Conservation (phyloP, 2,888 invertebrate species). For the Tachystola acroxantha region DNA sequence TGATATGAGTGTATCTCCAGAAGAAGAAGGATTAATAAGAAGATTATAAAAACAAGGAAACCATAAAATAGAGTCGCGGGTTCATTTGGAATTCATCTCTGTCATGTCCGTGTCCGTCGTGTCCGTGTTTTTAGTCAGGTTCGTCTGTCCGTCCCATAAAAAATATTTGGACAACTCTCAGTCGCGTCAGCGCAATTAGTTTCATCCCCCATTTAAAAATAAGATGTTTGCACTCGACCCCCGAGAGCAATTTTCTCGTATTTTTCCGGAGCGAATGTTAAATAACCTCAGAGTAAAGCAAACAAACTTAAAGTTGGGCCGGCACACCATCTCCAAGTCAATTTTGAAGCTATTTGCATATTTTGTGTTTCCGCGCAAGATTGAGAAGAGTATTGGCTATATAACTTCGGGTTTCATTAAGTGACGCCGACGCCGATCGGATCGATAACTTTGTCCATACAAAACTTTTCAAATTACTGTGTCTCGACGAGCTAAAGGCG, state of each 20-base stretch:
- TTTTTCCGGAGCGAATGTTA: slow-evolving; percentile 12
- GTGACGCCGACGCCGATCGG: slow-evolving; percentile 4
- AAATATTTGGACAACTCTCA: too few relatives aligned
- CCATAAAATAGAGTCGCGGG: too few relatives aligned
- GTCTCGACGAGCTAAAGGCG: slow-evolving; percentile 5
- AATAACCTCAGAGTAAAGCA: slow-evolving; percentile 15
- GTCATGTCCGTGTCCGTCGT: too few relatives aligned
- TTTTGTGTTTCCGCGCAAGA: slow-evolving; percentile 44
- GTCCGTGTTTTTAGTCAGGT: too few relatives aligned
- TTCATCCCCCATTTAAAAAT: too few relatives aligned
- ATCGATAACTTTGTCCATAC: slow-evolving; percentile 13
- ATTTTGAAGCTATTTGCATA: slow-evolving; percentile 61
- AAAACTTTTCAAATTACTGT: slow-evolving; percentile 17
- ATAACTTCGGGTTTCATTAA: slow-evolving; percentile 13
- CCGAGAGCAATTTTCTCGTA: slow-evolving; percentile 3
- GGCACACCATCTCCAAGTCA: slow-evolving; percentile 39
- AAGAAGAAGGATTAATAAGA: too few relatives aligned
- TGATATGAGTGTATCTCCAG: too few relatives aligned
- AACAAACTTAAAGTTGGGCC: slow-evolving; percentile 17
- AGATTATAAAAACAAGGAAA: too few relatives aligned
- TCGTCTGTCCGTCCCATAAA: too few relatives aligned
- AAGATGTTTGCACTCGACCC: neutral
- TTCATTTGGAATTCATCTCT: neutral
- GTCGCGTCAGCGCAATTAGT: too few relatives aligned
- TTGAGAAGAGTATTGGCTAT: slow-evolving; percentile 17